Conservation (phyloP, 2,797 vertebrate genomes). For the Knipowitschia caucasica region DNA sequence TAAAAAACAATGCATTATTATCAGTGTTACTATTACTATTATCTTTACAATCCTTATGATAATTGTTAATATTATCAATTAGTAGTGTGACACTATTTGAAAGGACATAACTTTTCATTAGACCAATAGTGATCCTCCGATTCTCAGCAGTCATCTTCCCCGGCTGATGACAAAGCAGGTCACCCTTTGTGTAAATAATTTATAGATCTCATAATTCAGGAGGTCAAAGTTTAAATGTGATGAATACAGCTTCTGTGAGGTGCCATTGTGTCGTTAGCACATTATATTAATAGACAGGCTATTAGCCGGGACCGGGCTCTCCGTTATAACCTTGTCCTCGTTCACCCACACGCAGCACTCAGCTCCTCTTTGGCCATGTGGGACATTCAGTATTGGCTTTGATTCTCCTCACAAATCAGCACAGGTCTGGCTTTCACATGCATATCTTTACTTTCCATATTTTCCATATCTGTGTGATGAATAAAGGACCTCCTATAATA, state of each 20-base stretch:
- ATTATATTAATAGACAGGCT: conserved; percentile 63
- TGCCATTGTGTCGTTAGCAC: conserved; percentile 46
- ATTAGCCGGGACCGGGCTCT: conserved; percentile 51
- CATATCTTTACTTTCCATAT: no score
- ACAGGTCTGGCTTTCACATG: no score
- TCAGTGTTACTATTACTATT: no score
- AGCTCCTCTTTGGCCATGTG: no score
- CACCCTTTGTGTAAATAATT: conserved; percentile 43
- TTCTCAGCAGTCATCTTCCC: conserved; percentile 6
- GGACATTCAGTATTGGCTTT: background rate
- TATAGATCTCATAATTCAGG: conserved; percentile 46
- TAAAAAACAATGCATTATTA: no score
- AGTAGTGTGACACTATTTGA: no score
- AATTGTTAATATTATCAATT: no score
- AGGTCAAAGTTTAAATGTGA: conserved; percentile 51
- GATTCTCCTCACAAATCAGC: background rate
- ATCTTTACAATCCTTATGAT: no score
- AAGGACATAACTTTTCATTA: no score
- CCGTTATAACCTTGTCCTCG: conserved; percentile 40
- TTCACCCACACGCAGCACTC: conserved; percentile 15
- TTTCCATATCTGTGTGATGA: no score
- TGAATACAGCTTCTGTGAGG: conserved; percentile 46
- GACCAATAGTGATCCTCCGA: background rate
- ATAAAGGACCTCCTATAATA: no score
- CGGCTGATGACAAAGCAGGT: conserved; percentile 24